Evolutionary conservation across 1,140 invertebrate species (phyloP).

Genomic region (Rhopalosiphum maidis): DNA sequence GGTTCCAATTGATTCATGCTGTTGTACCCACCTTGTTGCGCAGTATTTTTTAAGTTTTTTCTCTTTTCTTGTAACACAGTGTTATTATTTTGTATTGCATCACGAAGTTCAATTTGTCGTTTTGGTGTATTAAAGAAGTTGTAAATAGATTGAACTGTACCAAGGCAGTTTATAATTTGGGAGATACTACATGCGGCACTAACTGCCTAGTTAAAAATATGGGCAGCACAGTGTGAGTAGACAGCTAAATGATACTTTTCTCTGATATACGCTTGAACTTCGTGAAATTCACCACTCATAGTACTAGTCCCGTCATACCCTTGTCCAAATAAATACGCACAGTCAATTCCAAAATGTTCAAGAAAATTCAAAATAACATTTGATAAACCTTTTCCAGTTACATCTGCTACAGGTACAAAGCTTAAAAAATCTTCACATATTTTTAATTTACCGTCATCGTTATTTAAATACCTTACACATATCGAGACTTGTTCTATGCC

Average conservation of each 20-base stretch:
- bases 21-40: too few relatives aligned
- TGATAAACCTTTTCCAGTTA: background rate
- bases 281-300: background rate
- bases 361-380: background rate
- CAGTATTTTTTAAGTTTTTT: too few relatives aligned
- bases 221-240: background rate
- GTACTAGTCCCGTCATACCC: too few relatives aligned
- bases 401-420: background rate
- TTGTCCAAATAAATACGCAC: too few relatives aligned
- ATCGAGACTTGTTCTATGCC: background rate
- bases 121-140: background rate
- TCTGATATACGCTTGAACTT: background rate
- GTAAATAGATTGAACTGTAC: slow-evolving; percentile 5
- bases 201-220: background rate
- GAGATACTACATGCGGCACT: background rate
- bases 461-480: background rate
- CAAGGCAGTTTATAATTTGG: background rate
- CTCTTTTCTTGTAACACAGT: background rate
- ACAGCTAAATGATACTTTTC: background rate
- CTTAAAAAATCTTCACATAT: background rate
- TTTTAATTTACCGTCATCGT: background rate
- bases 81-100: background rate
- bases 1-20: too few relatives aligned
- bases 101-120: background rate
- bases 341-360: too few relatives aligned